Percentiles rank a stretch among this genome's conserved stretches.
Conservation (phyloP, 2,888 invertebrate genomes). For the Deroplatys truncata region DNA sequence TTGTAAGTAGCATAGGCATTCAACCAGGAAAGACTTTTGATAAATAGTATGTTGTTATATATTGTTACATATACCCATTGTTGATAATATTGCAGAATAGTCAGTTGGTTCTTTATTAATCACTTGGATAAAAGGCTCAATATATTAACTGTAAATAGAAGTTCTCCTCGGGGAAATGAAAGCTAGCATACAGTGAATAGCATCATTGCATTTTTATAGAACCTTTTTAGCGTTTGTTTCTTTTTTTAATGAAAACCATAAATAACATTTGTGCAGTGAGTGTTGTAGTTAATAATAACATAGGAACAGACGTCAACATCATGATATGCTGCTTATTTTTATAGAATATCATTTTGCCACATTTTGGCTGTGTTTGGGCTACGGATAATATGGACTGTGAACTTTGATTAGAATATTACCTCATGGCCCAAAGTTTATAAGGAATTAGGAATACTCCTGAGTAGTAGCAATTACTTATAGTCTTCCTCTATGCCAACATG, state of each 20-base stretch:
- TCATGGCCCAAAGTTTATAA: conserved; percentile 26
- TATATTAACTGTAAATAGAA: conserved; percentile 30
- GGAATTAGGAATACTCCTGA: conserved; percentile 18
- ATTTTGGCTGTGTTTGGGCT: conserved; percentile 34
- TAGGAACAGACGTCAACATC: conserved; percentile 23
- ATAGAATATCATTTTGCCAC: conserved; percentile 33
- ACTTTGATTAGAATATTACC: conserved; percentile 17
- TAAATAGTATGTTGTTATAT: conserved; percentile 35
- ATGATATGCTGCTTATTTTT: conserved; percentile 33
- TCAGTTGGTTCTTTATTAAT: conserved; percentile 31
- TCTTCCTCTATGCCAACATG: conserved; percentile 26
- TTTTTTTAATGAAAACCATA: conserved; percentile 24
- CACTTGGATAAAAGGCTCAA: conserved; percentile 34
- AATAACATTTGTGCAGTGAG: conserved; percentile 27
- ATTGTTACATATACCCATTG: conserved; percentile 35
- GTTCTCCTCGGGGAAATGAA: conserved; percentile 17
- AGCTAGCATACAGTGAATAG: conserved; percentile 24
- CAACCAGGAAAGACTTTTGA: conserved; percentile 33
- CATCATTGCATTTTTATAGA: conserved; percentile 31
- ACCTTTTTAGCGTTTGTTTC: conserved; percentile 30
- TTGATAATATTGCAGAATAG: conserved; percentile 33
- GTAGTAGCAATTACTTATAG: conserved; percentile 27
- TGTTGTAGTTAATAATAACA: conserved; percentile 27
- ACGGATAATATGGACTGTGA: conserved; percentile 23
- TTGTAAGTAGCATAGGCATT: conserved; percentile 29